Conservation (phyloP, 2,888 invertebrate genomes). For the Rhingia campestris region DNA sequence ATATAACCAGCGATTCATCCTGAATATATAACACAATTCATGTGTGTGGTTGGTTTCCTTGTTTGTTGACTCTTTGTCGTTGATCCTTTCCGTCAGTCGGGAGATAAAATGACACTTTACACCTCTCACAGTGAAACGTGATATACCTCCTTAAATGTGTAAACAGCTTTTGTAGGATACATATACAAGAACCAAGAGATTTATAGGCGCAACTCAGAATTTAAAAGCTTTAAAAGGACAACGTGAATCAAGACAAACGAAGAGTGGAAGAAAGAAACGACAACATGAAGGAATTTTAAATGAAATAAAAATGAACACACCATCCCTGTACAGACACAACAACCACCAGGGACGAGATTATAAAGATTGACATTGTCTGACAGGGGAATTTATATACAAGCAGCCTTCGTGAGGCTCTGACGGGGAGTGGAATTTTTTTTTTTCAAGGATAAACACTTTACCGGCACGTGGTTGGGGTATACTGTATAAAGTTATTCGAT, state of each 20-base stretch:
- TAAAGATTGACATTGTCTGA: constrained; percentile 53
- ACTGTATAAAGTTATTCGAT: constrained; percentile 14
- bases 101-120: not conserved
- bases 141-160: constrained; percentile 38
- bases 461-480: constrained; percentile 16
- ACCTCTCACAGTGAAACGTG: not conserved
- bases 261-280: not conserved
- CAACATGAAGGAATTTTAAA: constrained; percentile 44
- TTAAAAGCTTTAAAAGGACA: constrained; percentile 5
- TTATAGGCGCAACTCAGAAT: constrained; percentile 40
- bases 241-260: constrained; percentile 8
- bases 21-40: not conserved
- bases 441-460: constrained; percentile 41
- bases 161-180: constrained; percentile 6
- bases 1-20: not conserved
- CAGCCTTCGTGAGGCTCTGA: constrained; percentile 9
- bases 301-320: constrained; percentile 46
- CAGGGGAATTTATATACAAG: constrained; percentile 9
- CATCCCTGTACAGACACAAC: not conserved
- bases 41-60: not conserved
- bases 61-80: not conserved
- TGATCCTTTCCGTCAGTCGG: not conserved
- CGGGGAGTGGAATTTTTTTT: constrained; percentile 1
- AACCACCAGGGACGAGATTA: constrained; percentile 7
- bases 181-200: constrained; percentile 9